Base-by-base conservation (phyloP, 2,797 vertebrate genomes). In the Tachyglossus aculeatus region DNA sequence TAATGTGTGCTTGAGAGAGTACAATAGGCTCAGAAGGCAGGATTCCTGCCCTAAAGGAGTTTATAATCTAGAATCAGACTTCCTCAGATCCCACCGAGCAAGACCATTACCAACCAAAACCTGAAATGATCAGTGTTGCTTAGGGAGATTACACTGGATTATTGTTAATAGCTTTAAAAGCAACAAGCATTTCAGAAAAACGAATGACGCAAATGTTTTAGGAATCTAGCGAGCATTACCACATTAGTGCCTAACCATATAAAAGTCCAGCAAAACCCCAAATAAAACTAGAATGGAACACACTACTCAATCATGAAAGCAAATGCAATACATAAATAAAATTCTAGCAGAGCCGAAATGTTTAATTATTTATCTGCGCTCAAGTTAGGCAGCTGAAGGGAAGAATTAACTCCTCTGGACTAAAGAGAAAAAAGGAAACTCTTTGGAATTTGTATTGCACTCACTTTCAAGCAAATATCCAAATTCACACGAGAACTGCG, bases 401-500 rank as follows among this genome's bases (percentile, higher is more conserved):
- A 80, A 85, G 80, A 86, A 86, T 86, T 77, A 76, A 81, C 62
- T 84, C 81, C 67, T 83, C 78, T 43, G 40, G 82, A 82, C 60
- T 76, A 70, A 86, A 69, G 21, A 77, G 59, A 64, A 72, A 89
- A 66, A 82, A 78, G 45, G 74, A 82, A 88, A 89, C 58, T 78
- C 83, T 75, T 50, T 33, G 56, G 75, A 79, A 84, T 89, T 90
- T 90, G 87, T 82, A 84, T 69, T 78, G 81, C 78, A 84, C 75
- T 91, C 81, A 83, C 81, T 91, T 91, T 48, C 78, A 86, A 88
- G 76, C 77, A 89, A 88, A 90, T 81, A 91, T 77, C 79, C 79
- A 84, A 88, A 90, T 91, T 91, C 88, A 82, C 84, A 90, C 80
- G 88, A 89, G 90, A 80, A 89, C 87, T 89, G 86, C 86, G 86